Percentiles rank a stretch among this genome's conserved stretches.
Evolutionary conservation across 2,797 vertebrate species (phyloP).

Genomic region (Sorex maritimensis): DNA sequence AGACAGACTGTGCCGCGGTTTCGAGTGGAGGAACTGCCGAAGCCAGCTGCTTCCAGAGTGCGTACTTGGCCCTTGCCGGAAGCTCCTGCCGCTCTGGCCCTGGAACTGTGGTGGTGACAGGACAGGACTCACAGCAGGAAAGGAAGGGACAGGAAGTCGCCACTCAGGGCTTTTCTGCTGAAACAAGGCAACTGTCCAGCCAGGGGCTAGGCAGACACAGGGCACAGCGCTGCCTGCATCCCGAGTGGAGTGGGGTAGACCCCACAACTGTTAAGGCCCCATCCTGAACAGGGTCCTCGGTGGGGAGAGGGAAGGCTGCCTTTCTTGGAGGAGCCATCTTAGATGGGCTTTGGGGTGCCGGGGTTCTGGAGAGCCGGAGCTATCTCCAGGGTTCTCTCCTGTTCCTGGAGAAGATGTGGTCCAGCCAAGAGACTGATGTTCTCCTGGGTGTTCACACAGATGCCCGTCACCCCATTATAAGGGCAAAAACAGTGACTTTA

Average conservation of each 20-base stretch:
- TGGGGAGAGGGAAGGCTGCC: too few relatives aligned
- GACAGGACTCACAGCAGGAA: neutral
- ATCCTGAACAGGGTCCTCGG: neutral
- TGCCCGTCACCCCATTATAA: too few relatives aligned
- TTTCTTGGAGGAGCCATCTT: neutral
- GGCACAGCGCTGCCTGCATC: neutral
- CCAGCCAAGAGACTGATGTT: neutral
- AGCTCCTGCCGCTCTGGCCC: neutral
- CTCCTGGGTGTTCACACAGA: neutral
- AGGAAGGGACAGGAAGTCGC: neutral
- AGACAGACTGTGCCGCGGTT: neutral
- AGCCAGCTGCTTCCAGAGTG: neutral
- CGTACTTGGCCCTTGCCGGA: neutral
- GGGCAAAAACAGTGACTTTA: too few relatives aligned
- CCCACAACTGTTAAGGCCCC: neutral
- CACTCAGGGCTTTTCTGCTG: neutral
- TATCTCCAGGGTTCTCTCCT: neutral
- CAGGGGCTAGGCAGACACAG: neutral
- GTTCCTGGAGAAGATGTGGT: neutral
- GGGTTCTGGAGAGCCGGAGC: neutral
- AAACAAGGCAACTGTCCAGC: too few relatives aligned
- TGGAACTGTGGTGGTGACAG: neutral
- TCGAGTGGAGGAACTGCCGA: accelerated
- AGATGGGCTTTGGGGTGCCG: neutral
- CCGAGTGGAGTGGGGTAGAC: neutral